Base-by-base conservation (phyloP, 2,888 invertebrate genomes). In the Acleris emargana region DNA sequence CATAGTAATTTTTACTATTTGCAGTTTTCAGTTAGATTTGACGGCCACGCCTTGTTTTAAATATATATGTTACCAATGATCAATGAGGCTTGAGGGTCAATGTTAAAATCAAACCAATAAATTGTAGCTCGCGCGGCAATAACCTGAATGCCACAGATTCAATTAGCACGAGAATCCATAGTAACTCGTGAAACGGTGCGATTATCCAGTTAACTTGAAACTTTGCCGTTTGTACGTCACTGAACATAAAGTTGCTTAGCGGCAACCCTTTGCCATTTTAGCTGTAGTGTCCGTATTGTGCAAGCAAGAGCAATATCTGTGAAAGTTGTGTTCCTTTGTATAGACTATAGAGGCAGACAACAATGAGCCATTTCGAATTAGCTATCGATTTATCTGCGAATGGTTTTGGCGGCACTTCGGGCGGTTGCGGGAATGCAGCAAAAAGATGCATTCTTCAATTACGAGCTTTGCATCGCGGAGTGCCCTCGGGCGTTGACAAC, bases 351-450 rank as follows among this genome's bases (percentile, higher is more conserved):
- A 78, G 76, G 81, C 85, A 88, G 87, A 91, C 90, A 90, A 90
- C 91, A 91, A 91, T 91, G 82, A 84, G 82, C 87, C 83, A 84
- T 90, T 91, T 84, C 80, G 84, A 90, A 91, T 91, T 90, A 91
- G 88, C 88, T 80, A 85, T 89, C 87, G 87, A 89, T 88, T 87
- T 89, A 90, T 89, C 88, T 86, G 79, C 80, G 80, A 84, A 85
- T 82, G 83, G 83, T 86, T 86, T 88, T 83, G 86, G 82, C 81
- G 84, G 78, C 71, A 73, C 76, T 74, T 72, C 70, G 68, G 73
- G 76, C 75, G 83, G 82, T 82, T 72, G 72, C 72, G 73, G 62
- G 69, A 72, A 72, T 69, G 73, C 70, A 69, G 69, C 71, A 73
- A 76, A 72, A 76, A 73, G 72, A 77, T 64, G 66, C 57, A 51